Evolutionary conservation across 2,113 vertebrate species (phyloP), one percentile per base, ranked within the genome.

Genomic region (Jaculus jaculus): DNA sequence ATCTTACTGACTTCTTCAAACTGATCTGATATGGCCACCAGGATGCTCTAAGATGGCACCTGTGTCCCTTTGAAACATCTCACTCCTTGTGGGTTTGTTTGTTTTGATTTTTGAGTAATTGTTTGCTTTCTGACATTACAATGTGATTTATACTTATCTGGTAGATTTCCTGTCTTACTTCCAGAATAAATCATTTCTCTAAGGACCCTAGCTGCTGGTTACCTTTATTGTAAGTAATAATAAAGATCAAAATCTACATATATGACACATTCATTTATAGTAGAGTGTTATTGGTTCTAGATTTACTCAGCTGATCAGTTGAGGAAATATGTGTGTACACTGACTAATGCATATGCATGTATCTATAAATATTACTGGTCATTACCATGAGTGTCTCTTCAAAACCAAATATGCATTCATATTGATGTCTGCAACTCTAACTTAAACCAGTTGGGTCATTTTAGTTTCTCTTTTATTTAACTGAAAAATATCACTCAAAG

Each of bases 171-270:
- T 69, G 51, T 30, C 60, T 39, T 20, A 61, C 5, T 47, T 17
- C 61, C n/a, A 73, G 65, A 78, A 91, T 63, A 42, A 73, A 69
- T 17, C 54, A 47, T n/a, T 39, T 86, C 72, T 86, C n/a, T 20
- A 72, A 65, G 32, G 13, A 71, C 13, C 13, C 1, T 61, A 10
- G 7, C 60, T 75, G n/a, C 54, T n/a, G 16, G 54, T 42, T 11
- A 7, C 8, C 71, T 84, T 86, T 30, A 71, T 26, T 79, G 65
- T 66, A 71, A 69, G 39, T 42, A 32, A 47, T 63, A 72, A 73
- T 92, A 58, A 80, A 94, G 63, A 71, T 30, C 11, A 90, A 78
- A 30, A 80, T 72, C 30, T 47, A 47, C n/a, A n/a, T n/a, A n/a
- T n/a, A n/a, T n/a, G 60, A 24, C 30, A 21, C 68, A n/a, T 16